phyloP scores from a whole-genome alignment of 2,113 vertebrate species.

The Callipepla californica region DNA sequence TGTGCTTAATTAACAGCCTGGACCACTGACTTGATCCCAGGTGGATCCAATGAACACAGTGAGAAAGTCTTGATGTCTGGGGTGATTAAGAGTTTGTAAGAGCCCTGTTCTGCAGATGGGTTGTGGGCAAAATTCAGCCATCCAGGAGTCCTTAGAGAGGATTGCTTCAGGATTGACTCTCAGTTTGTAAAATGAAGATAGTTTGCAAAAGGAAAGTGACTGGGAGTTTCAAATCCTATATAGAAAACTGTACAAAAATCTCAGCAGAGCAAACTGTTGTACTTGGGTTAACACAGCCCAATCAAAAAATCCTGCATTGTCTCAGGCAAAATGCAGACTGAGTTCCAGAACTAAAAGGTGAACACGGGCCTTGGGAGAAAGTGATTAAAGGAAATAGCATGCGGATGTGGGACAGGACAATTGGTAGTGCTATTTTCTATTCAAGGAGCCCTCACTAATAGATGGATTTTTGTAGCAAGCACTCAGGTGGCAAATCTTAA shows the following conservation, averaged over 20 bases:
- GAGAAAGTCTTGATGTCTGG: neutral
- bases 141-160: neutral
- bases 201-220: neutral
- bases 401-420: neutral
- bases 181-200: neutral
- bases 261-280: neutral
- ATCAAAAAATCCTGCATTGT: neutral
- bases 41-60: neutral
- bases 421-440: neutral
- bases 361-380: neutral
- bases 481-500: neutral
- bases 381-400: neutral
- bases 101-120: neutral
- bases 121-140: neutral
- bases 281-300: neutral
- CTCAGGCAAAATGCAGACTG: neutral
- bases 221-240: neutral
- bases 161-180: neutral
- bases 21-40: neutral
- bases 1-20: neutral
- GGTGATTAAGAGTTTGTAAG: neutral
- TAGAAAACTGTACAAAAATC: neutral
- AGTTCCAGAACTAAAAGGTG: neutral
- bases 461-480: neutral
- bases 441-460: neutral